Evolutionary conservation across 2,113 vertebrate species (phyloP), one percentile per base, ranked within the genome.

Genomic region (Eulemur rufifrons): DNA sequence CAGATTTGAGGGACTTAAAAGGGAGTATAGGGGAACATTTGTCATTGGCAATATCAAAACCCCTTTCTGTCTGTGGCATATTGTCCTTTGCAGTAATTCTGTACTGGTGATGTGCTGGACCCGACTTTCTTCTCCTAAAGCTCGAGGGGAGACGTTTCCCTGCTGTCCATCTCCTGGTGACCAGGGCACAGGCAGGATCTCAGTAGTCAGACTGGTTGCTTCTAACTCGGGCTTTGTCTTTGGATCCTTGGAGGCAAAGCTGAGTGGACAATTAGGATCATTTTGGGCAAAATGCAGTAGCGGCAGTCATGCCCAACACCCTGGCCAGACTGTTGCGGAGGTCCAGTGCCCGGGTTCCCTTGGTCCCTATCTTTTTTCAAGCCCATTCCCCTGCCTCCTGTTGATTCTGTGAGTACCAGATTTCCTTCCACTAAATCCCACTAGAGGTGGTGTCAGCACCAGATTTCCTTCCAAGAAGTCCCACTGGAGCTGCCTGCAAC

Each of bases 381-480:
- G 32, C 54, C 50, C 68, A 59, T 34, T 96, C 63, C 47, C 94
- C 29, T 42, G 59, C 89, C 89, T 96, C 95, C 96, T 96, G 88
- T 95, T 96, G 97, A 95, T 81, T 96, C 89, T 95, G 73, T 91
- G 88, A 96, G 77, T 66, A 95, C 91, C 91, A 96, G 91, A 88
- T 83, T 96, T 97, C 97, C 95, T 97, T 82, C 81, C 85, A 94
- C 76, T 97, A 97, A 96, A 97, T 96, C 91, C 93, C 83, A 96
- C 71, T 50, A 83, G 71, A 93, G 92, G 73, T 66, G 50, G 81
- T 97, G 87, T 97, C 84, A 93, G 88, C 81, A 92, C 84, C 87
- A 95, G 90, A 89, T 92, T 96, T 97, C 88, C 88, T 96, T 85
- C 82, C 63, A 94, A 34, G 84, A 87, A 95, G 64, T 96, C 86